Base-by-base conservation (phyloP, 2,888 invertebrate species). In the Scotopteryx bipunctaria region DNA sequence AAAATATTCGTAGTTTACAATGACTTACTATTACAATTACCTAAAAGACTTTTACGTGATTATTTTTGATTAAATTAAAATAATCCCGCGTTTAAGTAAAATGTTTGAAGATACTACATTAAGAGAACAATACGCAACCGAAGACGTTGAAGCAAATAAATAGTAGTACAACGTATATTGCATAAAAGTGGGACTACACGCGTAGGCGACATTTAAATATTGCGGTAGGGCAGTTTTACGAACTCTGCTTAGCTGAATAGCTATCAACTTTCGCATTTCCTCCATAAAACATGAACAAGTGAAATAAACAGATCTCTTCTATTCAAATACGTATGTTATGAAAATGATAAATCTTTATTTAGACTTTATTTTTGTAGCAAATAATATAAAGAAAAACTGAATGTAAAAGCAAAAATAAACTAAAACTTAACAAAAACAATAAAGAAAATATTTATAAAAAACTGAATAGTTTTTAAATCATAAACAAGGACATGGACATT, bases 201-300 rank as follows among this genome's bases (percentile, higher is more conserved):
- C 61, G 66, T 66, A 64, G 64, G 62, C 59, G 62, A 70, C 62
- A 61, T 62, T 46, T 38, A 57, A 54, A 61, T 62, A 63, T 82
- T 83, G 79, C 48, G 79, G 77, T 80, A 83, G 82, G 79, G 70
- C 76, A 83, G 81, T 79, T 81, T 79, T 78, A 83, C 69, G 71
- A 69, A 71, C 64, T 56, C 48, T 41, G 58, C 56, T 69, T 63
- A 55, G 57, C 36, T 53, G 47, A 54, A 55, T 57, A 47, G 49
- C 52, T 56, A 45, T 63, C 51, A 57, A 57, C 61, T 62, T 46
- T 55, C 43, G 54, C 45, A 55, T 60, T 47, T 52, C 42, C 48
- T 55, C 29, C 44, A 49, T 50, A 50, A 40, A 23, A 46, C 27
- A 36, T 11, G 32, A 36, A 40, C 16, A 44, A 51, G 29, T 43